phyloP scores from a whole-genome alignment of 2,113 vertebrate species.

The Xiphophorus maculatus region DNA sequence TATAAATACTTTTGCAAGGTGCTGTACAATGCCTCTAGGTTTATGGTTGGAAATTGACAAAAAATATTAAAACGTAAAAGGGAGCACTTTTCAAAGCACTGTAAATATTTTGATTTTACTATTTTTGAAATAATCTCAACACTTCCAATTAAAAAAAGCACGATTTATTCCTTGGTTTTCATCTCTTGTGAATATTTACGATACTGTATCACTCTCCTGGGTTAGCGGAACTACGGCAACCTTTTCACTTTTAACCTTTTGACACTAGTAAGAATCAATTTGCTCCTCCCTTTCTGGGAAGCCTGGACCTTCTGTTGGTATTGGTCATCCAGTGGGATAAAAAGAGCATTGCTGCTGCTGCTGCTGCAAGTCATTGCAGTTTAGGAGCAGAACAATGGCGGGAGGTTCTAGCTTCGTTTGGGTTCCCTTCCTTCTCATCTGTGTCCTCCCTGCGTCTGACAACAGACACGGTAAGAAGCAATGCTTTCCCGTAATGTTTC shows the following conservation, averaged over 20 bases:
- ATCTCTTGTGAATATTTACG: not conserved
- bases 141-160: not conserved
- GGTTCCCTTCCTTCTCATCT: constrained; percentile 29
- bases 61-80: not conserved
- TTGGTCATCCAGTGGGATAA: constrained; percentile 3
- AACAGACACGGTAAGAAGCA: constrained; percentile 27
- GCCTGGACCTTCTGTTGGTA: too few relatives aligned
- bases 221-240: not conserved
- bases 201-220: not conserved
- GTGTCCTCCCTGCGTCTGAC: constrained; percentile 24
- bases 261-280: not conserved
- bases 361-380: not conserved
- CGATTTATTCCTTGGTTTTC: not conserved
- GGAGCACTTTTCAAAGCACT: not conserved
- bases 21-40: not conserved
- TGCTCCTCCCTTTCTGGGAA: constrained; percentile 2
- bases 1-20: not conserved
- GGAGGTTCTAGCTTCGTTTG: not conserved
- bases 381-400: constrained; percentile 19
- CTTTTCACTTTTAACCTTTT: not conserved
- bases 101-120: not conserved
- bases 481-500: not conserved
- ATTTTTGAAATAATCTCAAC: not conserved
- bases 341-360: constrained; percentile 8
- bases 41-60: not conserved